phyloP scores from a whole-genome alignment of 2,888 invertebrate genomes.

The Drosophila borborema region DNA sequence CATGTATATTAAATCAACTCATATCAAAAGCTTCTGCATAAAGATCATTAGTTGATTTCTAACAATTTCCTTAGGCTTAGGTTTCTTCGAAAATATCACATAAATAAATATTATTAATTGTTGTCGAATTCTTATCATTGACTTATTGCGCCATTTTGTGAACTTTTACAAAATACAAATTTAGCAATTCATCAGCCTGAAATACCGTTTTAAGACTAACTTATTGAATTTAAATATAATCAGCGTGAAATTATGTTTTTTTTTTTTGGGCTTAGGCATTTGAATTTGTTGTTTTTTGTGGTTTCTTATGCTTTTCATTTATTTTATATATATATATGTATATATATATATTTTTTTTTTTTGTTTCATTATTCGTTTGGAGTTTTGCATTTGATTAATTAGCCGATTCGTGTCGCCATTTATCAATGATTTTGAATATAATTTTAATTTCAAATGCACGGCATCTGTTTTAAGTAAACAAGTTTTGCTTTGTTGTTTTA shows the following conservation, averaged over 20 bases:
- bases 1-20: no score
- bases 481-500: conserved; percentile 64
- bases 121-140: conserved; percentile 11
- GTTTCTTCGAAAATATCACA: background rate
- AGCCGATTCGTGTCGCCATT: conserved; percentile 67
- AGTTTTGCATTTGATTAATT: conserved; percentile 78
- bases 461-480: conserved; percentile 63
- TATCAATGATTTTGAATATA: conserved; percentile 67
- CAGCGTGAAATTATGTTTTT: conserved; percentile 34
- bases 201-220: conserved; percentile 14
- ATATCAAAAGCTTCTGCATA: no score
- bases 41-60: background rate
- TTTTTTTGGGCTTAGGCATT: conserved; percentile 9
- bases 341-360: no score
- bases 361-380: conserved; percentile 36
- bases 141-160: conserved; percentile 15
- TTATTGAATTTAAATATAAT: conserved; percentile 29
- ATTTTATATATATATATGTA: no score
- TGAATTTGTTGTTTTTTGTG: conserved; percentile 18
- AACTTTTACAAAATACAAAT: conserved; percentile 6
- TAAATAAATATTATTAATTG: background rate
- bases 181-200: conserved; percentile 13
- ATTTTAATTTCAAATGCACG: conserved; percentile 68
- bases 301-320: conserved; percentile 13
- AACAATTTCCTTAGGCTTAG: background rate